Percentiles rank a stretch among this genome's conserved stretches.
Evolutionary conservation across 2,797 vertebrate genomes (phyloP).

Genomic region (Passerculus sandwichensis): DNA sequence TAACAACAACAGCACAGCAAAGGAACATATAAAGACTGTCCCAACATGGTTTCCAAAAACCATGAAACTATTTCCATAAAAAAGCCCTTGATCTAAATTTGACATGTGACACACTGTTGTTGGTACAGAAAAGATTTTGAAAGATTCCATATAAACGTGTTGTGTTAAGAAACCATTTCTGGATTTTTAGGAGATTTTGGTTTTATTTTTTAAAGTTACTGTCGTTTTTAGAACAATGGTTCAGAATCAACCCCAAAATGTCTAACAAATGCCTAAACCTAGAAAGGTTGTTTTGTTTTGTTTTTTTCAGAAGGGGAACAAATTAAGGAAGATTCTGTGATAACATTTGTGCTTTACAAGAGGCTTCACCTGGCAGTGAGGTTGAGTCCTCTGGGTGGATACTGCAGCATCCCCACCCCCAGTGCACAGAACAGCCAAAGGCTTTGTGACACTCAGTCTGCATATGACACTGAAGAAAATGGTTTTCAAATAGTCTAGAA

Average conservation of each 20-base stretch:
- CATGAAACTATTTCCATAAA: neutral
- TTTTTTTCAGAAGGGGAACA: neutral
- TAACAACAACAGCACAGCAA: neutral
- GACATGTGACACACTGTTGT: neutral
- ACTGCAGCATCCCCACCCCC: neutral
- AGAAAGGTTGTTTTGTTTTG: neutral
- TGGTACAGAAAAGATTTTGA: neutral
- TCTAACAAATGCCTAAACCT: neutral
- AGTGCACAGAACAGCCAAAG: neutral
- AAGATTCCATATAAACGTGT: neutral
- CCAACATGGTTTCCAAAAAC: neutral
- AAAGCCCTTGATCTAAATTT: slow-evolving; percentile 5
- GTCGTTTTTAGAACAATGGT: neutral
- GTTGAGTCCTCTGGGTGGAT: neutral
- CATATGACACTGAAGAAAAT: neutral
- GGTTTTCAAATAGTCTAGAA: neutral
- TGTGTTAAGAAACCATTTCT: neutral
- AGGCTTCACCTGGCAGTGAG: neutral
- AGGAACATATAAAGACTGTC: neutral
- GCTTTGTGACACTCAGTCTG: neutral
- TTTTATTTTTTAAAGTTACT: neutral
- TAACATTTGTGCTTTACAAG: neutral
- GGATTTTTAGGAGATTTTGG: neutral
- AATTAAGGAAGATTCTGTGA: neutral
- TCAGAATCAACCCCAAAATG: neutral